Evolutionary conservation across 2,888 invertebrate species (phyloP).

Genomic region (Drosophila quasianomalipes): DNA sequence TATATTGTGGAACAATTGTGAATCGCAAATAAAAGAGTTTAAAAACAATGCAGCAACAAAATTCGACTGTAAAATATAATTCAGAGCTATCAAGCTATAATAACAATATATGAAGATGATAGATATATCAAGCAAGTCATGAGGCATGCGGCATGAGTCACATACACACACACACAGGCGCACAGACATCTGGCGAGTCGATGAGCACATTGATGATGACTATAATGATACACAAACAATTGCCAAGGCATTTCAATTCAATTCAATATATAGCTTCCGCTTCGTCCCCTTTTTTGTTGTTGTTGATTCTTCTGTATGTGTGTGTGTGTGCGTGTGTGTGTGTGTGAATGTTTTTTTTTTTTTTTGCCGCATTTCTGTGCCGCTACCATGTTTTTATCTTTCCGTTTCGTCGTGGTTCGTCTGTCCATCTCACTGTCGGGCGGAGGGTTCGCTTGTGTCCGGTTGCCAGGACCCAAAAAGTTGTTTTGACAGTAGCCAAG

Average conservation of each 20-base stretch:
- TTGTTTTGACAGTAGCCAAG: conserved; percentile 78
- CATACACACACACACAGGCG: conserved; percentile 20
- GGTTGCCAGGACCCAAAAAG: conserved; percentile 49
- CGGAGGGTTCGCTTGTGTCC: conserved; percentile 37
- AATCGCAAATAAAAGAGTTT: not conserved
- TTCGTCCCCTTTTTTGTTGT: not conserved
- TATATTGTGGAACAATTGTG: not conserved
- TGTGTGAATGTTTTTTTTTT: conserved; percentile 16
- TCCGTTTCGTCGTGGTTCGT: conserved; percentile 28
- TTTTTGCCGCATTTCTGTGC: conserved; percentile 25
- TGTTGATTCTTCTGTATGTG: not conserved
- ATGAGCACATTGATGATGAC: conserved; percentile 67
- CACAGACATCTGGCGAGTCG: conserved; percentile 36
- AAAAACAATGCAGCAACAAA: conserved; percentile 1
- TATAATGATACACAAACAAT: conserved; percentile 78
- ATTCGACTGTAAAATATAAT: conserved; percentile 19
- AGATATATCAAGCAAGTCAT: conserved; percentile 16
- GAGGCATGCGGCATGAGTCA: conserved; percentile 24
- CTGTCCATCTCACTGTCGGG: conserved; percentile 11
- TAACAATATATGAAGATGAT: conserved; percentile 19
- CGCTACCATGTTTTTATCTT: conserved; percentile 45
- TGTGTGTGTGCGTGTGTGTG: conserved; percentile 5
- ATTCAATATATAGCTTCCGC: conserved; percentile 25
- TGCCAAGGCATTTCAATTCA: conserved; percentile 72
- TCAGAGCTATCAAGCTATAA: conserved; percentile 27